Evolutionary conservation across 2,888 invertebrate genomes (phyloP).

Genomic region (Mythimna ferrago): DNA sequence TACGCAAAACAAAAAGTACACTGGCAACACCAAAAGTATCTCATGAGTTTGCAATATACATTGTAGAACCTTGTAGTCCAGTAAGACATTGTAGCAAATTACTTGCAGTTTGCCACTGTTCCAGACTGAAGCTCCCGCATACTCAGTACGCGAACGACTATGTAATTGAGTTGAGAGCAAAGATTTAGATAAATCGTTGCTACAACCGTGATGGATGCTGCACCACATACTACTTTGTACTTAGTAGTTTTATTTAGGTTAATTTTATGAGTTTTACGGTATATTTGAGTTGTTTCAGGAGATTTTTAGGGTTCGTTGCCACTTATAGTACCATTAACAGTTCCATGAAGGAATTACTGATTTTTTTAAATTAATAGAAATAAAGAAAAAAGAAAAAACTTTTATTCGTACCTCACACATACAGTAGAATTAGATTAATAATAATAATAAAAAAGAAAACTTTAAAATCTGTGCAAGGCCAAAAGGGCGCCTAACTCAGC

Average conservation of each 20-base stretch:
- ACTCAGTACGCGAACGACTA: background rate
- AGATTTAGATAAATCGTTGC: conserved; percentile 28
- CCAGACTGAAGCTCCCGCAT: no score
- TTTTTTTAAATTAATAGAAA: no score
- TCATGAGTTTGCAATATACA: background rate
- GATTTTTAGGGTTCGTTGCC: background rate
- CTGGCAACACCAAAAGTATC: background rate
- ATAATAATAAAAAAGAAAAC: no score
- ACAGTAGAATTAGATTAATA: no score
- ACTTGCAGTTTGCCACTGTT: background rate
- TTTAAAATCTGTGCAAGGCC: no score
- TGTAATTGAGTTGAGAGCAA: conserved; percentile 24
- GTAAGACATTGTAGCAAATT: background rate
- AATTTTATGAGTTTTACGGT: background rate
- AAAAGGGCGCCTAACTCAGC: no score
- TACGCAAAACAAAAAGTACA: background rate
- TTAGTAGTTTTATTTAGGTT: conserved; percentile 1
- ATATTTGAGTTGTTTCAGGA: background rate
- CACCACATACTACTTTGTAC: background rate
- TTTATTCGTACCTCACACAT: no score
- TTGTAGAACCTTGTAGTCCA: background rate
- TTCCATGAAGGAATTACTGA: no score
- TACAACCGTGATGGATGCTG: background rate
- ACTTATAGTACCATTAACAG: no score
- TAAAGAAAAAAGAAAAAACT: no score